A percentile compares a stretch with the other conserved stretches of the same genome.
Conservation (phyloP, 2,888 invertebrate genomes). For the Calliphora vomitoria region DNA sequence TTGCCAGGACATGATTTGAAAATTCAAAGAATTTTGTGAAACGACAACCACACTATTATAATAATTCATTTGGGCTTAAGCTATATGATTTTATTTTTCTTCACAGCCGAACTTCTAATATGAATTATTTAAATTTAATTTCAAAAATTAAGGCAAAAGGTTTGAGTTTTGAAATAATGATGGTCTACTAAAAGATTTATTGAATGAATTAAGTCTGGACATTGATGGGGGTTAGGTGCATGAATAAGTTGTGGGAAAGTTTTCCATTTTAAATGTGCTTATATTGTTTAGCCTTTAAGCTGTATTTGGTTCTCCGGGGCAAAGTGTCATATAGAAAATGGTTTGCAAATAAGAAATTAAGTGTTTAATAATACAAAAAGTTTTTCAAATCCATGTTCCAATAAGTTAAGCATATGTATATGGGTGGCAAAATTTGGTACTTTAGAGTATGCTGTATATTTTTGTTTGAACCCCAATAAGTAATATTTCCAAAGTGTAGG, state of each 20-base stretch:
- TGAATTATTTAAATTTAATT: constrained; percentile 34
- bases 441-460: too few species aligned
- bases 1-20: constrained; percentile 59
- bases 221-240: not conserved
- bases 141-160: not conserved
- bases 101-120: not conserved
- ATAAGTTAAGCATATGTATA: too few species aligned
- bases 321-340: not conserved
- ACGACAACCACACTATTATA: not conserved
- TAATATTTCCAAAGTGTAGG: too few species aligned
- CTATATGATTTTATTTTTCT: not conserved
- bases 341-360: not conserved
- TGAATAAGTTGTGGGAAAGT: not conserved
- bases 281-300: not conserved
- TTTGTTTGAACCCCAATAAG: too few species aligned
- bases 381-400: too few species aligned
- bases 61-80: constrained; percentile 6
- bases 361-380: too few species aligned
- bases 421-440: too few species aligned
- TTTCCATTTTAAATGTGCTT: not conserved
- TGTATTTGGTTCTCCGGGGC: not conserved
- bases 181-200: constrained; percentile 9
- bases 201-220: not conserved
- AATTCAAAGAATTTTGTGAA: constrained; percentile 46
- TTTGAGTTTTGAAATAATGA: not conserved